Evolutionary conservation across 2,888 invertebrate genomes (phyloP).

Genomic region (Polyploca ridens): DNA sequence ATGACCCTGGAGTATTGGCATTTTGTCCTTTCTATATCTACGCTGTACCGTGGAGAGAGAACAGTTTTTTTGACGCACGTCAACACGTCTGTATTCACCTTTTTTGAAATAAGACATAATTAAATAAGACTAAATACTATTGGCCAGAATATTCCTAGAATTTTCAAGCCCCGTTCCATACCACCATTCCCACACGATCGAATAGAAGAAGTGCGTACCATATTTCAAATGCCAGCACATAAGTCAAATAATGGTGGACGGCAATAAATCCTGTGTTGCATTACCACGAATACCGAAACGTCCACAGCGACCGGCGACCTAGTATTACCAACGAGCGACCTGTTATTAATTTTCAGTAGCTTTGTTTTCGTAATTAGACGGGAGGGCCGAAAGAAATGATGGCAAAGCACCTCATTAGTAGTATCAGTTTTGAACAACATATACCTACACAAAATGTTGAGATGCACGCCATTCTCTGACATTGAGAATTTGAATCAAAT

Average conservation of each 20-base stretch:
- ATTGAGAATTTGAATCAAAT: background rate
- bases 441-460: no score
- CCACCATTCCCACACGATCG: background rate
- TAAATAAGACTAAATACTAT: background rate
- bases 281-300: background rate
- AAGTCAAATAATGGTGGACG: background rate
- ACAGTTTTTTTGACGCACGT: no score
- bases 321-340: background rate
- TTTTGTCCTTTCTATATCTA: no score
- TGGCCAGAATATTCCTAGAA: no score
- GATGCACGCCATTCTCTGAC: background rate
- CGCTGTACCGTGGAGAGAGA: no score
- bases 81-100: no score
- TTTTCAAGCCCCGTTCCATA: background rate
- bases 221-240: constrained; percentile 14
- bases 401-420: constrained; percentile 39
- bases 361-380: constrained; percentile 42
- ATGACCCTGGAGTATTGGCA: no score
- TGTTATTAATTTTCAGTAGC: constrained; percentile 12
- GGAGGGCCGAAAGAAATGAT: constrained; percentile 40
- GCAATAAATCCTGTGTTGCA: constrained; percentile 1
- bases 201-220: background rate
- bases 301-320: background rate
- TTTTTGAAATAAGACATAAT: background rate
- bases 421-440: constrained; percentile 17